Percentiles rank a stretch among this genome's conserved stretches.
Conservation (phyloP, 2,113 vertebrate genomes). For the Thunnus maccoyii region DNA sequence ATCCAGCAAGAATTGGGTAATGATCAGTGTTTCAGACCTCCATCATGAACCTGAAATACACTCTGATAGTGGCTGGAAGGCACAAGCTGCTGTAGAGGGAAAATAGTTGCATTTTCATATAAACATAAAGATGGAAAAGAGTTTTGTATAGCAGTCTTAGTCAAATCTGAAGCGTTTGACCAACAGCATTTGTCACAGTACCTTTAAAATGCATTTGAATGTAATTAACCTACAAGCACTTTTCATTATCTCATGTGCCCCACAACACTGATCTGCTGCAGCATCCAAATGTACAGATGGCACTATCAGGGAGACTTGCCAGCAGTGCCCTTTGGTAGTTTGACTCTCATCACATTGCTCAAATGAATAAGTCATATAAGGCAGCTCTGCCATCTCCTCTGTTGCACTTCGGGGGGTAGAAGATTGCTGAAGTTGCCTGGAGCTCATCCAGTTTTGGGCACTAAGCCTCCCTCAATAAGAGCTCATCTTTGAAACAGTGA, state of each 20-base stretch:
- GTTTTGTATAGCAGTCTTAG: background rate
- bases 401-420: slow-evolving; percentile 49
- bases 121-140: background rate
- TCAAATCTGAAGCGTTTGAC: slow-evolving; percentile 1
- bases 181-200: background rate
- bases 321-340: slow-evolving; percentile 65
- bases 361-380: slow-evolving; percentile 74
- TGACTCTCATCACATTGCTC: slow-evolving; percentile 62
- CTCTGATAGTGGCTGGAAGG: background rate
- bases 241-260: slow-evolving; percentile 24
- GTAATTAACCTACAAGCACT: slow-evolving; percentile 15
- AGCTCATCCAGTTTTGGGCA: slow-evolving; percentile 67
- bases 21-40: background rate
- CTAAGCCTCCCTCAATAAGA: slow-evolving; percentile 37
- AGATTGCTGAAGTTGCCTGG: slow-evolving; percentile 74
- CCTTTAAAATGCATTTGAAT: background rate
- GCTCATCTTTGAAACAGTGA: slow-evolving; percentile 15
- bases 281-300: slow-evolving; percentile 70
- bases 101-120: background rate
- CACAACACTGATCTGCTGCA: slow-evolving; percentile 29
- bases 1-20: too few species aligned
- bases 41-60: slow-evolving; percentile 18
- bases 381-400: slow-evolving; percentile 51
- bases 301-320: slow-evolving; percentile 45
- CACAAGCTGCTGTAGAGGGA: background rate